Percentiles rank a stretch among this genome's conserved stretches.
These are phyloP conservation scores for Halocynthia aurantium DNA, from an alignment of 23 tunicate species.

Conservation along the genomic window DNA sequence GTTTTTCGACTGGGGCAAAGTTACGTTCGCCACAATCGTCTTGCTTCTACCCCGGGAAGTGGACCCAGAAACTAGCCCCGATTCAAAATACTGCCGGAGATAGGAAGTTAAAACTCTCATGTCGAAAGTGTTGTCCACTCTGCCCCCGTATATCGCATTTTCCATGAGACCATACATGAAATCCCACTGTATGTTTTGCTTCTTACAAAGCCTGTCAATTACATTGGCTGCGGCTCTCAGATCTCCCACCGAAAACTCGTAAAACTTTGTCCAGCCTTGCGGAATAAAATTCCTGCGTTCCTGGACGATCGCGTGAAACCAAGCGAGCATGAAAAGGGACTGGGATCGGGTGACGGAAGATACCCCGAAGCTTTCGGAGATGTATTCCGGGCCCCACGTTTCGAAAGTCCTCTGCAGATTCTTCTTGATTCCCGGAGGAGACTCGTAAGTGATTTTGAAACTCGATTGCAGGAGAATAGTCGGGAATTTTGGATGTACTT, in stretches of 20 bases:
- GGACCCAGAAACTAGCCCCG: conserved; percentile 35
- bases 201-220: conserved; percentile 47
- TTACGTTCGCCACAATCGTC: conserved; percentile 38
- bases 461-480: conserved; percentile 65
- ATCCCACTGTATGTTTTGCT: conserved; percentile 56
- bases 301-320: conserved; percentile 83
- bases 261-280: conserved; percentile 93
- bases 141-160: conserved; percentile 88
- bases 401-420: conserved; percentile 86
- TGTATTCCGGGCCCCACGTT: conserved; percentile 74
- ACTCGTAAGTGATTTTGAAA: conserved; percentile 80
- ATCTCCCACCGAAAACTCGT: conserved; percentile 89
- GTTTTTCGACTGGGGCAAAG: conserved; percentile 55
- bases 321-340: conserved; percentile 73
- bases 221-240: conserved; percentile 80
- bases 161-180: conserved; percentile 90
- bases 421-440: conserved; percentile 91
- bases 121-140: conserved; percentile 88
- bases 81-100: conserved; percentile 58
- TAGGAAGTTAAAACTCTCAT: conserved; percentile 67
- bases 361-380: conserved; percentile 29
- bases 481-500: conserved; percentile 76
- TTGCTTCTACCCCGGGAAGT: conserved; percentile 27
- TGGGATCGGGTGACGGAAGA: conserved; percentile 59
- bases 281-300: conserved; percentile 81